These are phyloP conservation scores for Aporrectodea caliginosa DNA, from an alignment of 1,140 invertebrate genomes.

Conservation along the genomic window DNA sequence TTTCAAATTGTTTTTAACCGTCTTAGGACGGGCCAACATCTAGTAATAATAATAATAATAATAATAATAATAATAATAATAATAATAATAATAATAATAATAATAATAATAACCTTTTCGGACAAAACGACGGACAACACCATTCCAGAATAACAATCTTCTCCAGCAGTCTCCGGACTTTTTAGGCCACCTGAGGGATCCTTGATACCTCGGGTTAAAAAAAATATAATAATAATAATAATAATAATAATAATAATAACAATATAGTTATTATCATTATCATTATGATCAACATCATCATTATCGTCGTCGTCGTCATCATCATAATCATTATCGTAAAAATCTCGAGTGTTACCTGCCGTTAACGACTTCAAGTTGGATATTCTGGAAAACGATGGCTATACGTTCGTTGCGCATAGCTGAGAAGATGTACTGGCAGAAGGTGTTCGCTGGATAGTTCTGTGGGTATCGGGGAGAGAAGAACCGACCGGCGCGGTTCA, in stretches of 20 bases:
- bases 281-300: too few species aligned
- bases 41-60: neutral
- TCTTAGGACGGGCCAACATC: too few species aligned
- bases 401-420: conserved; percentile 47
- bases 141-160: too few species aligned
- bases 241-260: too few species aligned
- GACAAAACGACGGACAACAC: too few species aligned
- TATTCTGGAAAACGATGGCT: conserved; percentile 50
- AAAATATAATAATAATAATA: too few species aligned
- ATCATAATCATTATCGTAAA: too few species aligned
- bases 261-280: too few species aligned
- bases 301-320: neutral
- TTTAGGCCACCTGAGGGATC: too few species aligned
- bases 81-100: neutral
- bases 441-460: conserved; percentile 73
- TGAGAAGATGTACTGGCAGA: conserved; percentile 73
- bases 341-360: conserved; percentile 32
- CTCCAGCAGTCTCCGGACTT: too few species aligned
- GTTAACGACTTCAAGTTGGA: conserved; percentile 39
- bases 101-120: neutral
- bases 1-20: too few species aligned
- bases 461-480: conserved; percentile 80
- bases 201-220: too few species aligned
- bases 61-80: neutral
- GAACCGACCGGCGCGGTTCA: conserved; percentile 65